Evolutionary conservation across 2,113 vertebrate species (phyloP), one percentile per base, ranked within the genome.

Genomic region (Amphilophus citrinellus): DNA sequence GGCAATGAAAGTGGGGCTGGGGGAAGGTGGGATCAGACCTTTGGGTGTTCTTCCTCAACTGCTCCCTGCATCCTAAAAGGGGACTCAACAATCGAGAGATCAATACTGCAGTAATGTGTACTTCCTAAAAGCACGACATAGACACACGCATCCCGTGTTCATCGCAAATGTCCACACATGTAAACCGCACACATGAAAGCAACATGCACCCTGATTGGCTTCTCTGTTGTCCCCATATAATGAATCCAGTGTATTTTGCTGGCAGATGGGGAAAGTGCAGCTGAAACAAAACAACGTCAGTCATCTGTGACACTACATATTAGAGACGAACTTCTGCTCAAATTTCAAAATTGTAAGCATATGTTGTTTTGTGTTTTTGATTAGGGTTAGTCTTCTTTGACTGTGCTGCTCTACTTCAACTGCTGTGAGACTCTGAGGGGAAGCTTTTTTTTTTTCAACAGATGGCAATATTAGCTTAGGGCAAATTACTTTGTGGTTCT

Each of bases 61-160:
- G 94, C 95, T 93, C 93, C 96, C 92, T 96, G 95, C 96, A 97
- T 97, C 94, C 94, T 97, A 96, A 97, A 93, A 97, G 93, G 94
- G 95, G 95, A 96, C 91, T 96, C 96, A 93, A 65, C 92, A 93
- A 91, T 89, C 95, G 88, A 79, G 90, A 86, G 94, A 97, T 97
- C 97, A 93, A 97, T 97, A 96, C 93, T 94, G 95, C 92, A 91
- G 94, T 93, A 92, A 92, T 94, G 93, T 95, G 86, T 84, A 61
- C 65, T 84, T 85, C 57, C 78, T 76, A 58, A 83, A 85, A 85
- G 82, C 85, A 85, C 42, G 61, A 62, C 76, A 79, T 32, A 57
- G 83, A 87, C 42, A 65, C 73, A 86, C 87, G 89, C 77, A 86
- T 59, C 83, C 83, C 76, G 91, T 62, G 82, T 90, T 76, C 58